Percentiles rank a stretch among this genome's conserved stretches.
Conservation (phyloP, 1,140 invertebrate genomes). For the Aleiodes sp. region DNA sequence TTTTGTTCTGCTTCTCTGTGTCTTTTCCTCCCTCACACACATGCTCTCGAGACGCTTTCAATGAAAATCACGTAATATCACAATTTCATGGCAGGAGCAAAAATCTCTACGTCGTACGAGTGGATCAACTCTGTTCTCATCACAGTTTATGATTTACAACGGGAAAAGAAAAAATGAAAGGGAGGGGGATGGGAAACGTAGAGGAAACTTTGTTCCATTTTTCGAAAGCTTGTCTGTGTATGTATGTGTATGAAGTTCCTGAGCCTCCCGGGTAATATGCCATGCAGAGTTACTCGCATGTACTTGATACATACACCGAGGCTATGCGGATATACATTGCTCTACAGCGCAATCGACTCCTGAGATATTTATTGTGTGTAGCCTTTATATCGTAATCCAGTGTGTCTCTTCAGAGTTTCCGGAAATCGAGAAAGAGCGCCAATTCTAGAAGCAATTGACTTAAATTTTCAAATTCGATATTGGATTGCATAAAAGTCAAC, state of each 20-base stretch:
- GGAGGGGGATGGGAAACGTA: not conserved
- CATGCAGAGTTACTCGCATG: not conserved
- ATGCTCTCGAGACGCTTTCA: not conserved
- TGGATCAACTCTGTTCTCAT: not conserved
- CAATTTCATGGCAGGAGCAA: not conserved
- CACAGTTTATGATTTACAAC: not conserved
- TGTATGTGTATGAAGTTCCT: too few relatives aligned
- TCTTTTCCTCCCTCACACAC: not conserved
- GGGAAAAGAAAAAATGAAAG: not conserved
- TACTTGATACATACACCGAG: not conserved
- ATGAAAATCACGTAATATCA: not conserved
- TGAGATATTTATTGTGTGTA: conserved; percentile 16
- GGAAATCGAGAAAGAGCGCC: too few relatives aligned
- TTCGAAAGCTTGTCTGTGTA: too few relatives aligned
- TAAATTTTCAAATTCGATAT: too few relatives aligned
- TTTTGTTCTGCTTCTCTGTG: not conserved
- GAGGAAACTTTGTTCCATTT: not conserved
- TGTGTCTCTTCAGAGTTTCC: too few relatives aligned
- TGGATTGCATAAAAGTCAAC: too few relatives aligned
- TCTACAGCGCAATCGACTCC: not conserved
- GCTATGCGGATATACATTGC: not conserved
- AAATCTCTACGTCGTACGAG: not conserved
- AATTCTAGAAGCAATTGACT: too few relatives aligned
- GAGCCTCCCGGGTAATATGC: not conserved
- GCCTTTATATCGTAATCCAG: not conserved